These are phyloP conservation scores for Bombylius major DNA, from an alignment of 2,888 invertebrate species.

Conservation along the genomic window DNA sequence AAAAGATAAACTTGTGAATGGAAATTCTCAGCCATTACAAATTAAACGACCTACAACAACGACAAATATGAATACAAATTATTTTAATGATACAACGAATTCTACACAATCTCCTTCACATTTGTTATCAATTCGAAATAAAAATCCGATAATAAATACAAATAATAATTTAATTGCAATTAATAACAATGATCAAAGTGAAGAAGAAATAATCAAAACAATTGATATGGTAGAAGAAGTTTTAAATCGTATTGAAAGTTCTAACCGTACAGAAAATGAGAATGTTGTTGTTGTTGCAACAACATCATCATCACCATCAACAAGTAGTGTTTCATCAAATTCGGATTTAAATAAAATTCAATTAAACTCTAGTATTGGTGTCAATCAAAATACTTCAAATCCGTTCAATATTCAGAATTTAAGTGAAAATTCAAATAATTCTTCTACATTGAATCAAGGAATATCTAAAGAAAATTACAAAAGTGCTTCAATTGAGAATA, in stretches of 20 bases:
- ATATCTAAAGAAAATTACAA: too few species aligned
- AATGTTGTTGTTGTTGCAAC: not conserved
- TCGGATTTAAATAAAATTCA: not conserved
- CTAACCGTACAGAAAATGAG: not conserved
- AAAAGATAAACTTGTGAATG: not conserved
- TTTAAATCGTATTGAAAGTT: slow-evolving; percentile 11
- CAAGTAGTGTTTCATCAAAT: not conserved
- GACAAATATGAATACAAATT: not conserved
- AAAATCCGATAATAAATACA: slow-evolving; percentile 3
- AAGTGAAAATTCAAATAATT: not conserved
- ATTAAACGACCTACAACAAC: not conserved
- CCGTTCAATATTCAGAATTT: slow-evolving; percentile 4
- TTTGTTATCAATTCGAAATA: not conserved
- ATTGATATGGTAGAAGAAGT: slow-evolving; percentile 15
- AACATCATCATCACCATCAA: not conserved
- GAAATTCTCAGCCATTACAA: not conserved
- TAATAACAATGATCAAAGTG: slow-evolving; percentile 12
- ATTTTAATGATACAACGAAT: not conserved
- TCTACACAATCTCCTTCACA: not conserved
- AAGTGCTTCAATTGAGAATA: too few species aligned
- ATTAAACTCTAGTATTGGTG: not conserved
- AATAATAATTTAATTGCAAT: slow-evolving; percentile 6
- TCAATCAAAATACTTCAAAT: not conserved
- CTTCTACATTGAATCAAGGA: too few species aligned
- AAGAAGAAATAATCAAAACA: slow-evolving; percentile 7